A percentile compares a stretch with the other conserved stretches of the same genome.
These are phyloP conservation scores for Clinocottus analis DNA, from an alignment of 2,113 vertebrate genomes.

Conservation along the genomic window DNA sequence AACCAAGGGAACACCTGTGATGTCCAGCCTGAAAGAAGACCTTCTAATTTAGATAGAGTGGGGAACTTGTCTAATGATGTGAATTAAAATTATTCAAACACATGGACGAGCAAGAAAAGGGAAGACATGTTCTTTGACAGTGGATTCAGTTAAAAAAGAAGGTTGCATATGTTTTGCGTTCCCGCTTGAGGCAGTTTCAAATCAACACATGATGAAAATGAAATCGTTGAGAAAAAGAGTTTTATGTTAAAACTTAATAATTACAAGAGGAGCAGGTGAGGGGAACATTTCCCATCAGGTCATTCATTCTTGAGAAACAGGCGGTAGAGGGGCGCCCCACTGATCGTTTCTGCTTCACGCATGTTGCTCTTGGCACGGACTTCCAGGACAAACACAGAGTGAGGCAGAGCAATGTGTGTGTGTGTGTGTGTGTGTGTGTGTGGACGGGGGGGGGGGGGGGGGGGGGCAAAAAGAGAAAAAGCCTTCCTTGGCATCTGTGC, in stretches of 20 bases:
- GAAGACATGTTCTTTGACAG: slow-evolving; percentile 59
- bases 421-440: not conserved
- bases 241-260: slow-evolving; percentile 33
- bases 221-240: not conserved
- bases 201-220: slow-evolving; percentile 12
- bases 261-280: slow-evolving; percentile 51
- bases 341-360: slow-evolving; percentile 78
- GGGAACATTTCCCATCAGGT: slow-evolving; percentile 65
- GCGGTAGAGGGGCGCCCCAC: slow-evolving; percentile 72
- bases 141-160: slow-evolving; percentile 28
- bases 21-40: slow-evolving; percentile 74
- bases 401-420: slow-evolving; percentile 36
- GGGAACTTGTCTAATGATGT: slow-evolving; percentile 73
- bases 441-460: not conserved
- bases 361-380: slow-evolving; percentile 81
- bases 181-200: slow-evolving; percentile 7
- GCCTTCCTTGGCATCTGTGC: slow-evolving; percentile 82
- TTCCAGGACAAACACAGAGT: slow-evolving; percentile 70
- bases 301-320: slow-evolving; percentile 69
- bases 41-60: slow-evolving; percentile 73
- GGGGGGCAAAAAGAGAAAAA: slow-evolving; percentile 63
- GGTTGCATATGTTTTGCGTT: slow-evolving; percentile 34
- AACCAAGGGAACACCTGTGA: slow-evolving; percentile 80
- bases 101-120: slow-evolving; percentile 38
- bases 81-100: slow-evolving; percentile 72